Conservation (phyloP, 92 coral and sea anemone genomes). For the Paragorgia papillata region DNA sequence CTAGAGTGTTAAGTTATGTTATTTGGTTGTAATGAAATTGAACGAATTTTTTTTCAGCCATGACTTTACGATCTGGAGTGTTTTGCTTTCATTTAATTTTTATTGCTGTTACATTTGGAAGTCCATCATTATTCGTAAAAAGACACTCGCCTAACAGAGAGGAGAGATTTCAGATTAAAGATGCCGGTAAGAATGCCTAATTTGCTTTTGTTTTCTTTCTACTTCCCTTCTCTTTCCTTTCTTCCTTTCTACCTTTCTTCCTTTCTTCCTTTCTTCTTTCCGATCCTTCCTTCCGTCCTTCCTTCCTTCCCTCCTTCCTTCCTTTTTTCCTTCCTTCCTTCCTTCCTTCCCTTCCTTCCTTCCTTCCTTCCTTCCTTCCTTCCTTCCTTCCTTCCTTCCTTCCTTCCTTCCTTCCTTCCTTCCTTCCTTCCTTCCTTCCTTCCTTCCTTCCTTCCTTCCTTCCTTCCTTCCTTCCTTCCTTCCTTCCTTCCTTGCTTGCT, state of each 20-base stretch:
- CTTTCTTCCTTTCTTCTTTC: not conserved
- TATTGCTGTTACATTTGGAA: conserved; percentile 9
- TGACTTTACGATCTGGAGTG: not conserved
- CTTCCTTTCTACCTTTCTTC: not conserved
- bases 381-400: conserved; percentile 4
- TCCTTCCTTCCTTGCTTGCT: not conserved
- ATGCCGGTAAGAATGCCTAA: conserved; percentile 5
- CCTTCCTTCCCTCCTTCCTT: not conserved
- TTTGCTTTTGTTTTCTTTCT: not conserved
- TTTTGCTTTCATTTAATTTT: not conserved
- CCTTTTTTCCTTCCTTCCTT: not conserved
- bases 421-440: not conserved
- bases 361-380: conserved; percentile 4
- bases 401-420: not conserved
- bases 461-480: not conserved
- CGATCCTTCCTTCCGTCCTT: not conserved
- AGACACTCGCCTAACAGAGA: conserved; percentile 27
- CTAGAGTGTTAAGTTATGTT: too few relatives aligned
- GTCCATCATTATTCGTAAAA: conserved; percentile 1
- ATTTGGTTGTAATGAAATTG: too few relatives aligned
- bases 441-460: not conserved
- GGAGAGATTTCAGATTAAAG: conserved; percentile 39
- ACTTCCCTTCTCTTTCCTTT: not conserved
- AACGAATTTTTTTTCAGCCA: conserved; percentile 2
- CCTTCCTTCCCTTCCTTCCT: not conserved